Evolutionary conservation across 2,113 vertebrate species (phyloP).

Genomic region (Scolopax mira): DNA sequence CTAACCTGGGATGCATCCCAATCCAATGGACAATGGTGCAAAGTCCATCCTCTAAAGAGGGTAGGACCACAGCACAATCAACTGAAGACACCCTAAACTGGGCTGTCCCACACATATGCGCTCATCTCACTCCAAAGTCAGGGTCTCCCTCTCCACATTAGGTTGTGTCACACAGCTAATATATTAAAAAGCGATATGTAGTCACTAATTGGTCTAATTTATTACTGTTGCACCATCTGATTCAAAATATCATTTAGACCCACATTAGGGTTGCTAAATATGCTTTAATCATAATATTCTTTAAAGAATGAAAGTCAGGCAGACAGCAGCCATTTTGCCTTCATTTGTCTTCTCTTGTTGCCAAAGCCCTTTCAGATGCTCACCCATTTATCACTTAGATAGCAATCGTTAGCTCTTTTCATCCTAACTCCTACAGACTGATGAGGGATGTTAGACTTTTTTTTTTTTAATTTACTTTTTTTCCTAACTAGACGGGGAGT

Average conservation of each 20-base stretch:
- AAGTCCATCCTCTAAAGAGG: background rate
- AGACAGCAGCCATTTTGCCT: slow-evolving; percentile 27
- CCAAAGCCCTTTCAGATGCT: background rate
- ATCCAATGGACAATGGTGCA: fast-evolving
- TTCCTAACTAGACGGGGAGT: background rate
- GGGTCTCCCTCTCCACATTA: fast-evolving
- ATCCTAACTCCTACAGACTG: slow-evolving; percentile 19
- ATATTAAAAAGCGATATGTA: fast-evolving
- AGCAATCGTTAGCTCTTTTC: slow-evolving; percentile 24
- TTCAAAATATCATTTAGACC: background rate
- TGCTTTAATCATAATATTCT: background rate
- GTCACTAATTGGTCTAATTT: slow-evolving; percentile 2
- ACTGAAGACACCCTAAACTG: fast-evolving
- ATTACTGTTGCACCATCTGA: background rate
- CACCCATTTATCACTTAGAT: slow-evolving; percentile 44
- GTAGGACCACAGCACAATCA: fast-evolving
- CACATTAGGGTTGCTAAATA: background rate
- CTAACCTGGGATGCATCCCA: background rate
- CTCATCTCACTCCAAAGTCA: background rate
- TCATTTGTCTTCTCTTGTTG: slow-evolving; percentile 30
- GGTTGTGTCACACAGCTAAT: background rate
- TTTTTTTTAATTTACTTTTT: background rate
- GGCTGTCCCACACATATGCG: fast-evolving
- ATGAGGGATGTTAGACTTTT: background rate
- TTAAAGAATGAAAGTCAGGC: background rate